These are phyloP conservation scores for Hecatera dysodea DNA, from an alignment of 2,888 invertebrate genomes.

Conservation along the genomic window DNA sequence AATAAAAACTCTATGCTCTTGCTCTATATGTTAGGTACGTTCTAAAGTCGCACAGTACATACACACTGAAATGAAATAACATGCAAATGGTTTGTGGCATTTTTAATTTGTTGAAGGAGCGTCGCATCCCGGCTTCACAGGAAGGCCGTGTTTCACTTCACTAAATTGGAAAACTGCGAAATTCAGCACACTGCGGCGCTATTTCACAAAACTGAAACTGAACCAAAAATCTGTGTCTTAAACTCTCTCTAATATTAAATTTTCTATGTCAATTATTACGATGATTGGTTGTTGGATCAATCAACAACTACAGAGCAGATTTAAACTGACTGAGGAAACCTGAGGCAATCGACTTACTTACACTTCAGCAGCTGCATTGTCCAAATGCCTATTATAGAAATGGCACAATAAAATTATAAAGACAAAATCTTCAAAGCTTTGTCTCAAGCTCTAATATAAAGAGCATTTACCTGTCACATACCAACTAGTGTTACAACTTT, in stretches of 20 bases:
- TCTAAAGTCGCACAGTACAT: not conserved
- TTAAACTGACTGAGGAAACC: not conserved
- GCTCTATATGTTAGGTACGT: too few species aligned
- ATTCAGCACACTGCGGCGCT: not conserved
- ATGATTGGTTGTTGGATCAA: not conserved
- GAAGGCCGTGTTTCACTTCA: slow-evolving; percentile 35
- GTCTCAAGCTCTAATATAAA: not conserved
- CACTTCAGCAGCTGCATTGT: too few species aligned
- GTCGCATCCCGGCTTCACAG: slow-evolving; percentile 13
- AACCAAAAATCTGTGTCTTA: not conserved
- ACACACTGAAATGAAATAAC: slow-evolving; percentile 40
- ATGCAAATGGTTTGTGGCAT: slow-evolving; percentile 51
- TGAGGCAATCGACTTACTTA: not conserved
- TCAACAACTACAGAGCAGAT: not conserved
- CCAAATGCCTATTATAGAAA: not conserved
- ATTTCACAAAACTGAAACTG: slow-evolving; percentile 17
- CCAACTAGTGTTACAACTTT: slow-evolving; percentile 25
- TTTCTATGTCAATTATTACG: not conserved
- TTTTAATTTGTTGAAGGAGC: slow-evolving; percentile 55
- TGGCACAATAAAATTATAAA: not conserved
- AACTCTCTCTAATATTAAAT: not conserved
- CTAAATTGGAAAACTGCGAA: slow-evolving; percentile 45
- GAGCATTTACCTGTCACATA: slow-evolving; percentile 13
- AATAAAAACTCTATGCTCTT: too few species aligned
- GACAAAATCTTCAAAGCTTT: not conserved